Evolutionary conservation across 2,888 invertebrate genomes (phyloP).

Genomic region (Mesoligia furuncula): DNA sequence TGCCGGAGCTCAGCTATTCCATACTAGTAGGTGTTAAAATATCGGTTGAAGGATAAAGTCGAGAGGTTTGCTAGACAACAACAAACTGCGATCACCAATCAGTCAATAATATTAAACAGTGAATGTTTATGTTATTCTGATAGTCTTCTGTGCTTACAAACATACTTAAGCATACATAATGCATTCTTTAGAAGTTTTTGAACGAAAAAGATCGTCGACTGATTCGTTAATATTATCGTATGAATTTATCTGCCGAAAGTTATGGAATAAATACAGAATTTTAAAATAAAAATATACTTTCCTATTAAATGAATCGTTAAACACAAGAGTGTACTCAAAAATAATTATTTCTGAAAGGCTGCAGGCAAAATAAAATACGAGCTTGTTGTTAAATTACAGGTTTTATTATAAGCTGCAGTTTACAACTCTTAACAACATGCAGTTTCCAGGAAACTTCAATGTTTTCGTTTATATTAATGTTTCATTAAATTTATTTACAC

Average conservation of each 20-base stretch:
- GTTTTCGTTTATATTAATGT: conserved; percentile 72
- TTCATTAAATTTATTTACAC: conserved; percentile 79
- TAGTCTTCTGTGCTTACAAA: not conserved
- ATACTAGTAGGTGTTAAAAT: not conserved
- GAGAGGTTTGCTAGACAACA: not conserved
- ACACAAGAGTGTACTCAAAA: not conserved
- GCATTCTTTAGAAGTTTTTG: not conserved
- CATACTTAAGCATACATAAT: not conserved
- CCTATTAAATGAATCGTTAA: not conserved
- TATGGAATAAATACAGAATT: not conserved
- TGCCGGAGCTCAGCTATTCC: not conserved
- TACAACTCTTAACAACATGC: conserved; percentile 87
- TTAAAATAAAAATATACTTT: too few species aligned
- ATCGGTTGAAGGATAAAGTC: not conserved
- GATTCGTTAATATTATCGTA: not conserved
- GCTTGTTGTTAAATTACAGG: conserved; percentile 78
- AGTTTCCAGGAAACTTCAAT: conserved; percentile 87
- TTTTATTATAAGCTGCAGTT: conserved; percentile 87
- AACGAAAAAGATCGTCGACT: not conserved
- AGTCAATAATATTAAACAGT: not conserved
- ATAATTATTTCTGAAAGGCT: not conserved
- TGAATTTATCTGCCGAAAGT: not conserved
- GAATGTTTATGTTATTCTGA: not conserved
- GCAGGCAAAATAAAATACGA: conserved; percentile 44
- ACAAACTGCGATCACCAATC: too few species aligned